These are phyloP conservation scores for Tyrannus savana DNA, from an alignment of 2,113 vertebrate genomes.

Conservation along the genomic window DNA sequence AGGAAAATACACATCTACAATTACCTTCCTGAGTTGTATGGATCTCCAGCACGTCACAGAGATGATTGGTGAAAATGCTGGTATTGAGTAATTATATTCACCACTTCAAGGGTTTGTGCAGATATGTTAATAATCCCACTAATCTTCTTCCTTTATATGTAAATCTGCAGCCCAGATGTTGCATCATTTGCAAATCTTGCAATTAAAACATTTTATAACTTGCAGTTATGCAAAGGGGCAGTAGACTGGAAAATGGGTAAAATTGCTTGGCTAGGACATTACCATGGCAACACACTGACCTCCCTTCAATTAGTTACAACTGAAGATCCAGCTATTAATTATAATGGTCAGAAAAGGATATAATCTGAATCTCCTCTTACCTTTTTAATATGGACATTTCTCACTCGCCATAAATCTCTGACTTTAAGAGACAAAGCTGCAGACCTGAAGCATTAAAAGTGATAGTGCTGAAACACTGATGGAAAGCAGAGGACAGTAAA, in stretches of 20 bases:
- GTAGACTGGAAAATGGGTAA: constrained; percentile 83
- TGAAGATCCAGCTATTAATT: constrained; percentile 83
- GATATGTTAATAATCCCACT: constrained; percentile 84
- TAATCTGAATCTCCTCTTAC: constrained; percentile 72
- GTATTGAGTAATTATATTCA: constrained; percentile 75
- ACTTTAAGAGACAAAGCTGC: constrained; percentile 65
- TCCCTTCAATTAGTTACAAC: constrained; percentile 76
- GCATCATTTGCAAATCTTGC: constrained; percentile 84
- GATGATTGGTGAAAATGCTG: constrained; percentile 48
- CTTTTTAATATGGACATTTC: constrained; percentile 76
- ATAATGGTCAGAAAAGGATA: constrained; percentile 77
- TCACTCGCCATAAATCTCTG: constrained; percentile 75
- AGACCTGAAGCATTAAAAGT: constrained; percentile 55
- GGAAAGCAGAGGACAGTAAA: constrained; percentile 49
- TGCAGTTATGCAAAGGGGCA: constrained; percentile 74
- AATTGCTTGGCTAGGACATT: constrained; percentile 81
- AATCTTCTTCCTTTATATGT: constrained; percentile 83
- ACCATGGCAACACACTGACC: constrained; percentile 80
- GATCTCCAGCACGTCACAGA: not conserved
- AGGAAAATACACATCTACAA: constrained; percentile 10
- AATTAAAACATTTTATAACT: constrained; percentile 83
- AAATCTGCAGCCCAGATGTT: constrained; percentile 82
- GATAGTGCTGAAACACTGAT: constrained; percentile 64
- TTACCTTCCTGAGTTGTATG: not conserved
- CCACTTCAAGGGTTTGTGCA: constrained; percentile 74